Evolutionary conservation across 2,113 vertebrate genomes (phyloP).

Genomic region (Gnathonemus echidnorhynchus): DNA sequence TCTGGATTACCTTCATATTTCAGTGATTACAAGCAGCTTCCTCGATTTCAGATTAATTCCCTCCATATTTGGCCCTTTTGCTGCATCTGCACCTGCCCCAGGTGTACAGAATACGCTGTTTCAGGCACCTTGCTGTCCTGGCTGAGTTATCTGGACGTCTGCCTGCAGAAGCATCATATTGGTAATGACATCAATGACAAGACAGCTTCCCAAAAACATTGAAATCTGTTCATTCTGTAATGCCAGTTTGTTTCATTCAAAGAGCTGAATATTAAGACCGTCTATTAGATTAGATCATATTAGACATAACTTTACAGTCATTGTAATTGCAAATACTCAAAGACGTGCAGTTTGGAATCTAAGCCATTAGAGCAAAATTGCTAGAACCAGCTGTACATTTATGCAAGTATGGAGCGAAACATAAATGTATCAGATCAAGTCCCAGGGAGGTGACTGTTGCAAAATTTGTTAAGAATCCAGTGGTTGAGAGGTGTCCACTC

Average conservation of each 20-base stretch:
- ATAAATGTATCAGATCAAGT: background rate
- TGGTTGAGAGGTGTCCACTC: background rate
- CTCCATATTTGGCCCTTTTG: background rate
- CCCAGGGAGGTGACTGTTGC: background rate
- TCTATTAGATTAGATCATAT: background rate
- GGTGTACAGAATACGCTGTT: background rate
- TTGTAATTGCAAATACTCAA: background rate
- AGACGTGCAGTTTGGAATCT: background rate
- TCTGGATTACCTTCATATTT: background rate
- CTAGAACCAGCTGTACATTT: background rate
- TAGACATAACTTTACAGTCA: background rate
- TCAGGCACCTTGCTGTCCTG: background rate
- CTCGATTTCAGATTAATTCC: background rate
- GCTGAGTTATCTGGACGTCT: background rate
- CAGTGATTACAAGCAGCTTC: background rate
- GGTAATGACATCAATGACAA: background rate
- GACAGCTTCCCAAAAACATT: background rate
- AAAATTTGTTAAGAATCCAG: background rate
- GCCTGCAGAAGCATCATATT: background rate
- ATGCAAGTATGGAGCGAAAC: background rate
- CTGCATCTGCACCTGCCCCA: background rate
- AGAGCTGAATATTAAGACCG: background rate
- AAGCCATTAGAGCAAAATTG: background rate
- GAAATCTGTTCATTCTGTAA: background rate
- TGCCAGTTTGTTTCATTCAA: background rate